Base-by-base conservation (phyloP, 92 coral and sea anemone genomes). In the Hydrozoanthus gracilis region DNA sequence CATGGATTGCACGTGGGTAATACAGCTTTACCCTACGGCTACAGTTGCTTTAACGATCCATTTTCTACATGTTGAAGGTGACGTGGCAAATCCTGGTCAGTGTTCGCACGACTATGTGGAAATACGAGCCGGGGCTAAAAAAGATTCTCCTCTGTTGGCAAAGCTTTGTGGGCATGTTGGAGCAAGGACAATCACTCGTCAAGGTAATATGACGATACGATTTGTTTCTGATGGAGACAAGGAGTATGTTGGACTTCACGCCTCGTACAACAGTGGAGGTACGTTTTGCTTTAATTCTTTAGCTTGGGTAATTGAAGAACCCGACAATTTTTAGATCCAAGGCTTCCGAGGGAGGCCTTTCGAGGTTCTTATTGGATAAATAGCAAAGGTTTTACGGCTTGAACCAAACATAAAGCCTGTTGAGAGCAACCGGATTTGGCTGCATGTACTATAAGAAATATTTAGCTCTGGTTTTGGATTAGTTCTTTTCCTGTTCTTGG, bases 81-180 rank as follows among this genome's bases (percentile, higher is more conserved):
- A 76, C 44, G 39, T 12, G 14, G 35, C 61, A 1, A 13, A 70
- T 27, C 79, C 84, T 2, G 83, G 58, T 14, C 8, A 9, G 18
- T 92, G 94, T 18, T 0, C 0, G 16, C 89, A 66, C 77, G 94
- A 92, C 61, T 92, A 75, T 62, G 86, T 92, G 83, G 94, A 92
- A 55, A 69, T 92, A 18, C 88, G 88, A 12, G 94, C 86, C 2
- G 94, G 92, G 10, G 67, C 45, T 17, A 27, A 52, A 4, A 8
- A 10, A 27, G 69, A 8, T 51, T 84, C 94, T 8, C 82, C 90
- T 4, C 66, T 89, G 65, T 39, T 92, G 4, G 90, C 70, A 48
- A 77, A 83, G 86, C 77, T 86, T 45, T 92, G 94, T 84, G 94
- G 92, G 18, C 15, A 50, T 8, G 56, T 75, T 15, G 62, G 82